A percentile compares a stretch with the other conserved stretches of the same genome.
Conservation (phyloP, 2,888 invertebrate genomes). For the Cancer borealis region DNA sequence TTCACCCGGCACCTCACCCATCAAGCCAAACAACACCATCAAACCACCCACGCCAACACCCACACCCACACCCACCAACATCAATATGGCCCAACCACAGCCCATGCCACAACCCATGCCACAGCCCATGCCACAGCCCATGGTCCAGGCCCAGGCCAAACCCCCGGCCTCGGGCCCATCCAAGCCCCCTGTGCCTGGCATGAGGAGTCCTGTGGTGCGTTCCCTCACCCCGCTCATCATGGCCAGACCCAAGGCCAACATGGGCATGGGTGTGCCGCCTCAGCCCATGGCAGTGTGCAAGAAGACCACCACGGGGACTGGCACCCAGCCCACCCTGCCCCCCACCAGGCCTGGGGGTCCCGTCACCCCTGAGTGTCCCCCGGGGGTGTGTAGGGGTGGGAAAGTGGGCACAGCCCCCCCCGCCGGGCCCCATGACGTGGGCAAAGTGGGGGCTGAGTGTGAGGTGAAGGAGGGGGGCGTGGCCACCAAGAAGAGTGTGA, state of each 20-base stretch:
- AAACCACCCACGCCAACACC: neutral
- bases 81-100: neutral
- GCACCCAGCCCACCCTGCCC: neutral
- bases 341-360: neutral
- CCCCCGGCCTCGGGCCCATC: neutral
- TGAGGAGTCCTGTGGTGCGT: conserved; percentile 58
- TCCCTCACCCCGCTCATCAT: conserved; percentile 57
- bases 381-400: neutral
- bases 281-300: neutral
- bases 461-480: conserved; percentile 34
- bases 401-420: neutral
- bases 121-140: neutral
- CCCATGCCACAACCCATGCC: neutral
- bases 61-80: neutral
- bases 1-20: conserved; percentile 63
- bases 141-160: neutral
- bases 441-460: conserved; percentile 48
- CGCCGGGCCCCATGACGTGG: conserved; percentile 46
- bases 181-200: neutral
- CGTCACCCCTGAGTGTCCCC: conserved; percentile 28
- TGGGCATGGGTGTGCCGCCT: neutral
- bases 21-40: conserved; percentile 39
- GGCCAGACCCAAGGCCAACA: conserved; percentile 45
- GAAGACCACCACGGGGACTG: conserved; percentile 38
- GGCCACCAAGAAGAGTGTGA: conserved; percentile 50